Base-by-base conservation (phyloP, 2,888 invertebrate species). In the Oscheius myriophilus region DNA sequence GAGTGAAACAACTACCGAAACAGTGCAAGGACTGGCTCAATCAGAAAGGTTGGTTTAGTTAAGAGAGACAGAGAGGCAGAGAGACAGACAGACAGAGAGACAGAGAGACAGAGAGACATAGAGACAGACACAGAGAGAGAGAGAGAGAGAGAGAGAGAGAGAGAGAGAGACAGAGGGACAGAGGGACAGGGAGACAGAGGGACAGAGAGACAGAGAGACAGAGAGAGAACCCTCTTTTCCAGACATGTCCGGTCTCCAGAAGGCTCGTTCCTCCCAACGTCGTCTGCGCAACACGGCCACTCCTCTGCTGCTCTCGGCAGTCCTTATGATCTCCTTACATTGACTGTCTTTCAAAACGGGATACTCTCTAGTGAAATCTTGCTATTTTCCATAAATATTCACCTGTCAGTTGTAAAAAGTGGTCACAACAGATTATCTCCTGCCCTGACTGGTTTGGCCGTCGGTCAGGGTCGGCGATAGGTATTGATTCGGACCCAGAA, bases 21-120 rank as follows among this genome's bases (percentile, higher is more conserved):
- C 72, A 63, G 33, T 78, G 78, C 55, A 73, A 75, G 64, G 75
- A 78, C 46, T 78, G 78, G 78, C 49, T 75, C 2, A 75, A 78
- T 49, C 75, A 75, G 59, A 78, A 76, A 57, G 77, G 67, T 61
- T n/a, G n/a, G 0, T 6, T 49, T 33, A n/a, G n/a, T n/a, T n/a
- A n/a, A 43, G 14, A 16, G 4, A 21, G 21, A 49, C 21, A 12
- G 49, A 49, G 21, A 49, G n/a, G n/a, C n/a, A n/a, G n/a, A n/a
- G n/a, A n/a, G n/a, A n/a, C n/a, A n/a, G n/a, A n/a, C n/a, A n/a
- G n/a, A n/a, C n/a, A n/a, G n/a, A n/a, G n/a, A n/a, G n/a, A n/a
- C n/a, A n/a, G n/a, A n/a, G n/a, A n/a, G n/a, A n/a, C n/a, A n/a
- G n/a, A n/a, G n/a, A n/a, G n/a, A n/a, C n/a, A n/a, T n/a, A n/a